A percentile compares a stretch with the other conserved stretches of the same genome.
These are phyloP conservation scores for Chionomys nivalis DNA, from an alignment of 2,113 vertebrate genomes.

Conservation along the genomic window DNA sequence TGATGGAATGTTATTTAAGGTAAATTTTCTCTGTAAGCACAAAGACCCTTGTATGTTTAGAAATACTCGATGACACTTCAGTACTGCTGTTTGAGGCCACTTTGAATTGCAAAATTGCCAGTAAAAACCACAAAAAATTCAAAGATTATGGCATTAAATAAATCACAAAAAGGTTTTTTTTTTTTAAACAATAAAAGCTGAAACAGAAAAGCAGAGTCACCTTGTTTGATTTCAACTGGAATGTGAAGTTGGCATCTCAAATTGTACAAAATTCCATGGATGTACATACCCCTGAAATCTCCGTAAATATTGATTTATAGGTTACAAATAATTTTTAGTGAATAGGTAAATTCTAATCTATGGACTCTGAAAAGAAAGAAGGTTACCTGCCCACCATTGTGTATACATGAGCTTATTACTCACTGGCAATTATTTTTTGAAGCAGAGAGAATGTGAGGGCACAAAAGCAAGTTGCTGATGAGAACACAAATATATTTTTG, in stretches of 20 bases:
- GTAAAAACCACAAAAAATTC: not conserved
- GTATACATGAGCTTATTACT: conserved; percentile 69
- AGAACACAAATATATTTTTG: not conserved
- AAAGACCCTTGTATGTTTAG: not conserved
- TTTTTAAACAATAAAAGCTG: not conserved
- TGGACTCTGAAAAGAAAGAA: not conserved
- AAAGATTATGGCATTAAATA: not conserved
- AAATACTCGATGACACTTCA: not conserved
- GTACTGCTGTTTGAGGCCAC: not conserved
- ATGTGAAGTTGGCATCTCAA: not conserved
- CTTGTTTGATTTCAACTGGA: not conserved
- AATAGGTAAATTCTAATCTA: not conserved
- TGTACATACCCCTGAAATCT: not conserved
- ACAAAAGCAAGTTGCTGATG: conserved; percentile 38
- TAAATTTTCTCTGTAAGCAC: not conserved
- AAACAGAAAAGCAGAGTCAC: not conserved
- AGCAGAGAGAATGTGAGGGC: not conserved
- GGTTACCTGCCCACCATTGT: conserved; percentile 66
- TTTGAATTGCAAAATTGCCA: conserved; percentile 7
- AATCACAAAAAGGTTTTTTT: not conserved
- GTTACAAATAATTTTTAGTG: not conserved
- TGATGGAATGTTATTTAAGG: not conserved
- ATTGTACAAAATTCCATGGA: not conserved
- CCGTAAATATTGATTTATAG: not conserved
- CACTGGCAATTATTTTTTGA: conserved; percentile 75